Evolutionary conservation across 2,888 invertebrate genomes (phyloP).

Genomic region (Phyllotreta striolata): DNA sequence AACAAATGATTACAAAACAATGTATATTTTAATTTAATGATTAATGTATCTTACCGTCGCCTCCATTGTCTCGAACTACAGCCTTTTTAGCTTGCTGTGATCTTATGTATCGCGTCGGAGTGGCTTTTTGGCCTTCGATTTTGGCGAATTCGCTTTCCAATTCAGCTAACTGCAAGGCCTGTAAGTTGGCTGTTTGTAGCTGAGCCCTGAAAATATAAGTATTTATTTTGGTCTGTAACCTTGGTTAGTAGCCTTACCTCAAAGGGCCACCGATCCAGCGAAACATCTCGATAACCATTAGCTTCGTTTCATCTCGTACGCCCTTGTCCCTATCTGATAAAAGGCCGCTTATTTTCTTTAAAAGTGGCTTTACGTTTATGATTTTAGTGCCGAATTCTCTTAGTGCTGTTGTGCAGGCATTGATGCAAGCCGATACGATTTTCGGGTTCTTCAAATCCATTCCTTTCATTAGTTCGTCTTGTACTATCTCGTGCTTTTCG

Average conservation of each 20-base stretch:
- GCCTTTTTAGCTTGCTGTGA: slow-evolving; percentile 82
- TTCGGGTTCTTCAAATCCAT: slow-evolving; percentile 97
- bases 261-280: slow-evolving; percentile 66
- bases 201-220: slow-evolving; percentile 64
- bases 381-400: slow-evolving; percentile 94
- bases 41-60: slow-evolving; percentile 57
- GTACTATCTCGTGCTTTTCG: slow-evolving; percentile 89
- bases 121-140: slow-evolving; percentile 68
- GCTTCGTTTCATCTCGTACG: slow-evolving; percentile 92
- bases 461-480: slow-evolving; percentile 92
- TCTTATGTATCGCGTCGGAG: slow-evolving; percentile 77
- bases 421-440: slow-evolving; percentile 85
- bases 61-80: slow-evolving; percentile 63
- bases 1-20: background rate
- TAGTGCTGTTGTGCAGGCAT: slow-evolving; percentile 77
- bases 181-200: slow-evolving; percentile 79
- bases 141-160: slow-evolving; percentile 88
- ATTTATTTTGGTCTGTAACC: too few relatives aligned
- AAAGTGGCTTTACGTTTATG: slow-evolving; percentile 83
- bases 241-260: slow-evolving; percentile 45
- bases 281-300: slow-evolving; percentile 91
- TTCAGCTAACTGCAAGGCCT: slow-evolving; percentile 90
- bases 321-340: slow-evolving; percentile 91
- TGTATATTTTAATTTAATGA: too few relatives aligned
- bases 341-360: slow-evolving; percentile 85